These are phyloP conservation scores for Trinectes maculatus DNA, from an alignment of 2,113 vertebrate genomes.

Conservation along the genomic window DNA sequence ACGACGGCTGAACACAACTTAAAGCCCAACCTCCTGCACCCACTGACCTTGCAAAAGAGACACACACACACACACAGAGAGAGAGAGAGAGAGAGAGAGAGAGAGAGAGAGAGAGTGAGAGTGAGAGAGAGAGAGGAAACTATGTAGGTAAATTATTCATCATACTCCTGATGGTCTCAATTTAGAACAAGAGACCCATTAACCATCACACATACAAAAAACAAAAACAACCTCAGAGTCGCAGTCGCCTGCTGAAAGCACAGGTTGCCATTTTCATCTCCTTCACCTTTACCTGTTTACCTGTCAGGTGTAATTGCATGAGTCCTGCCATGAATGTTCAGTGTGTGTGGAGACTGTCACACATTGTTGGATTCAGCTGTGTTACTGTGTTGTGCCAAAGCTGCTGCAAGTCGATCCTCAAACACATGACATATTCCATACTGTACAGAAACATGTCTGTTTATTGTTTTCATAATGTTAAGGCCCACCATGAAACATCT, in stretches of 20 bases:
- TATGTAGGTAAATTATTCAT: constrained; percentile 64
- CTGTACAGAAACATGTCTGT: too few species aligned
- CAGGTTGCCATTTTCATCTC: constrained; percentile 5
- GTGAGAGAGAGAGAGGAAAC: constrained; percentile 20
- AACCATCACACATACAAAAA: not conserved
- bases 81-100: constrained; percentile 22
- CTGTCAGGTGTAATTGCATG: constrained; percentile 18
- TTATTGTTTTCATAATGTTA: not conserved
- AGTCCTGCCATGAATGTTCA: constrained; percentile 3
- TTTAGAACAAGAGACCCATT: constrained; percentile 17
- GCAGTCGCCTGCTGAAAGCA: not conserved
- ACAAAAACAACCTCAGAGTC: constrained; percentile 2
- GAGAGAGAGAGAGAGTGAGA: constrained; percentile 24
- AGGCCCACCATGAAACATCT: too few species aligned
- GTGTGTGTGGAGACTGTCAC: constrained; percentile 8
- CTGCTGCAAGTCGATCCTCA: too few species aligned
- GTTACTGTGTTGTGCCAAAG: not conserved
- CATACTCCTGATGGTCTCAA: constrained; percentile 33
- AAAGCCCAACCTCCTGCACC: constrained; percentile 76
- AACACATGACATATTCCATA: too few species aligned
- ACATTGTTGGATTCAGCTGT: not conserved
- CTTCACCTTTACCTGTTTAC: constrained; percentile 11
- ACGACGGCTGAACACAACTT: constrained; percentile 68
- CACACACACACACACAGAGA: constrained; percentile 27
- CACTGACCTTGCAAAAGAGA: constrained; percentile 80